Conservation (phyloP, 2,113 vertebrate genomes). For the Tursiops truncatus region DNA sequence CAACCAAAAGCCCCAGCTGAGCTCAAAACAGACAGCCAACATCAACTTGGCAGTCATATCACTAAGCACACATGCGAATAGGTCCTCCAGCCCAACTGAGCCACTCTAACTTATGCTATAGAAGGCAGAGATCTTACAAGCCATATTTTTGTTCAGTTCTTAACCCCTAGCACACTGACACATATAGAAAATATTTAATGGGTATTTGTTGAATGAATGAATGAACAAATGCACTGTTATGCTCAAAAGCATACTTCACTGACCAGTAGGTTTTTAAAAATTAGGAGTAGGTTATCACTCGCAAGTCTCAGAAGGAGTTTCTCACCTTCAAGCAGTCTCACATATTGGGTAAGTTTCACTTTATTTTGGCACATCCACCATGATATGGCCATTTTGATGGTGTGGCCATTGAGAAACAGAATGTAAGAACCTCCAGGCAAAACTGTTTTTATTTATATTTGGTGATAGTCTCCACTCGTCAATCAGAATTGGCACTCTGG, state of each 20-base stretch:
- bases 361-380: background rate
- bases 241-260: background rate
- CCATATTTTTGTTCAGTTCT: background rate
- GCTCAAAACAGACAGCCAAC: background rate
- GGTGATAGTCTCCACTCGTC: background rate
- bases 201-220: background rate
- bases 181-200: background rate
- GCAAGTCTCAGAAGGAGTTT: background rate
- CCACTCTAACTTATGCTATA: background rate
- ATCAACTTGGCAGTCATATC: background rate
- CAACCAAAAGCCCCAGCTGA: background rate
- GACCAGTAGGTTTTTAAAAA: background rate
- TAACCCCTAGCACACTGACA: background rate
- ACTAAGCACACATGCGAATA: background rate
- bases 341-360: background rate
- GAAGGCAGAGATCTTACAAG: background rate
- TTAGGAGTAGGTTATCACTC: background rate
- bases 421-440: background rate
- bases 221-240: background rate
- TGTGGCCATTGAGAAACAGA: background rate
- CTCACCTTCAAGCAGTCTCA: background rate
- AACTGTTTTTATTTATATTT: background rate
- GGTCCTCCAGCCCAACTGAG: background rate
- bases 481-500: background rate
- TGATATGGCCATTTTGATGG: background rate